Percentiles rank a stretch among this genome's conserved stretches.
Conservation (phyloP, 2,888 invertebrate genomes). For the Spatulosminthurus flaviceps region DNA sequence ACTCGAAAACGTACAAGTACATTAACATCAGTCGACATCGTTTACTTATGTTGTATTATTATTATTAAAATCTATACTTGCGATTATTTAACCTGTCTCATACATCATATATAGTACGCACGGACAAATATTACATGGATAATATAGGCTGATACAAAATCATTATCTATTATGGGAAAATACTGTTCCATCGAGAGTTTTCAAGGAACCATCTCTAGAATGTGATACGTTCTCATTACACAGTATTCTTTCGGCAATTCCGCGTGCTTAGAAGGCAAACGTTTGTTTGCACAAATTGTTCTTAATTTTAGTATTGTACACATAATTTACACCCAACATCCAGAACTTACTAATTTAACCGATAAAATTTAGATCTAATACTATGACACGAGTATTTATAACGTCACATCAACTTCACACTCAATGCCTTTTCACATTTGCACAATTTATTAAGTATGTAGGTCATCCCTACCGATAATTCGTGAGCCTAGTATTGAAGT, state of each 20-base stretch:
- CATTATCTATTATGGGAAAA: slow-evolving; percentile 33
- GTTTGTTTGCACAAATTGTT: background rate
- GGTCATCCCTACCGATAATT: background rate
- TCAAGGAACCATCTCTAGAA: slow-evolving; percentile 37
- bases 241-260: slow-evolving; percentile 11
- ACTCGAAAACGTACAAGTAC: slow-evolving; percentile 35
- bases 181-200: slow-evolving; percentile 36
- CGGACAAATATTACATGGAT: slow-evolving; percentile 6
- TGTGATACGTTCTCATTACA: slow-evolving; percentile 36
- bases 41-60: slow-evolving; percentile 4
- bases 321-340: slow-evolving; percentile 21
- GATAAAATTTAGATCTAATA: background rate
- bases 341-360: background rate
- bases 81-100: background rate
- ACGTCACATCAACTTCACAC: background rate
- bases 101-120: background rate
- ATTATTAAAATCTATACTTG: background rate
- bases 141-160: slow-evolving; percentile 1
- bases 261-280: background rate
- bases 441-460: background rate
- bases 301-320: slow-evolving; percentile 10
- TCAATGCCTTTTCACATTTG: slow-evolving; percentile 4
- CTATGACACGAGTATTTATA: slow-evolving; percentile 43
- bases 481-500: slow-evolving; percentile 26
- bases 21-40: slow-evolving; percentile 44